These are phyloP conservation scores for Phocoena phocoena DNA, from an alignment of 2,113 vertebrate species.

Conservation along the genomic window DNA sequence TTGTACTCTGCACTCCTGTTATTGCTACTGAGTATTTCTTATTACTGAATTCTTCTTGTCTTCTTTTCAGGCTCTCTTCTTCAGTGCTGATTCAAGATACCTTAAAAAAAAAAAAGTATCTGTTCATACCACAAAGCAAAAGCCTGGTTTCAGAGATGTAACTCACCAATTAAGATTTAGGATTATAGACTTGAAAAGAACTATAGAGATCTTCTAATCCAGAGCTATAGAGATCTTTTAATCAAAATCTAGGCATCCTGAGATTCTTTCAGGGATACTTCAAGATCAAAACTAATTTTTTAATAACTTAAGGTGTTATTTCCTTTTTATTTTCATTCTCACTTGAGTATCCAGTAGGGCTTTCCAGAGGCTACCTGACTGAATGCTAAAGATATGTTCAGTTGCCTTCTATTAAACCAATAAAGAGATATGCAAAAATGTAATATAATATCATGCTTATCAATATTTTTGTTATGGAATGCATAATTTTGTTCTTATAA, in stretches of 20 bases:
- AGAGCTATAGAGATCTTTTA: background rate
- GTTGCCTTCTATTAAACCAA: background rate
- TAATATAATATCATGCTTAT: background rate
- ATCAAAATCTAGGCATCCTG: background rate
- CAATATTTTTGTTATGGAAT: background rate
- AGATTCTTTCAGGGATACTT: background rate
- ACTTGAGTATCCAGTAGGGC: background rate
- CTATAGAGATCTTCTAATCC: background rate
- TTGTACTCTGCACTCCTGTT: conserved; percentile 16
- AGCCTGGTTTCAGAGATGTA: background rate
- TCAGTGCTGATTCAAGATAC: background rate
- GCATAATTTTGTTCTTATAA: background rate
- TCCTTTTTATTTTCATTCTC: background rate
- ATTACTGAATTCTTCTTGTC: conserved; percentile 22
- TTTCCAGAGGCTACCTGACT: background rate
- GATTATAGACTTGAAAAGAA: background rate
- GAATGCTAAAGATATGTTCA: background rate
- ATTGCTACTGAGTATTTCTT: background rate
- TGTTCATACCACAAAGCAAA: background rate
- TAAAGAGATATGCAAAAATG: background rate
- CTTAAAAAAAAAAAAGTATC: background rate
- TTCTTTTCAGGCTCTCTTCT: background rate
- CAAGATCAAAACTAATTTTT: background rate
- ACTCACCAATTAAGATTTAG: background rate
- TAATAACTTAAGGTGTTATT: background rate